Conservation (phyloP, 2,888 invertebrate genomes). For the Hirtodrosophila confusa region DNA sequence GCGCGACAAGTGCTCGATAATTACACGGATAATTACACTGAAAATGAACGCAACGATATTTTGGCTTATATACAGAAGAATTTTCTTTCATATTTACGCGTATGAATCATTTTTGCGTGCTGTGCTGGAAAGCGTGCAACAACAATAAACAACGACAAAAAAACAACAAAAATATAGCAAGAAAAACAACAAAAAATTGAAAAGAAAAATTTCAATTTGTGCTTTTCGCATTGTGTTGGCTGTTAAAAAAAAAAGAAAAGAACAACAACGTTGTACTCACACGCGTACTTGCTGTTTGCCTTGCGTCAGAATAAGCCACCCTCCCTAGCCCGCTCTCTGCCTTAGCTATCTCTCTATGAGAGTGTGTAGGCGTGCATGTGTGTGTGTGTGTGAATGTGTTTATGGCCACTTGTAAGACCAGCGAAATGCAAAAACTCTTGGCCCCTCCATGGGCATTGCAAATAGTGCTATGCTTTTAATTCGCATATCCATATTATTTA, state of each 20-base stretch:
- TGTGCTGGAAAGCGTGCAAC: conserved; percentile 50
- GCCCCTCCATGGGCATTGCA: conserved; percentile 32
- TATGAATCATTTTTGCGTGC: conserved; percentile 50
- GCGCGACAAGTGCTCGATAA: conserved; percentile 58
- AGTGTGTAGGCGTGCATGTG: conserved; percentile 2
- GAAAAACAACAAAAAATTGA: conserved; percentile 4
- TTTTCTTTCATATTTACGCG: conserved; percentile 24
- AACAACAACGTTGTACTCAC: conserved; percentile 33
- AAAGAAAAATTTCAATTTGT: conserved; percentile 13
- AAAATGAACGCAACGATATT: too few relatives aligned
- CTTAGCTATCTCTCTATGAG: background rate
- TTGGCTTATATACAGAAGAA: conserved; percentile 2
- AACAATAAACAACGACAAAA: conserved; percentile 42
- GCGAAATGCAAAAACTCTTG: conserved; percentile 34
- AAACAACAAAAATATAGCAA: conserved; percentile 4
- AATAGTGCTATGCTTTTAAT: conserved; percentile 28
- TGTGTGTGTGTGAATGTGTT: conserved; percentile 51
- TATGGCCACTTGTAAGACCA: conserved; percentile 78
- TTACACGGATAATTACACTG: conserved; percentile 32
- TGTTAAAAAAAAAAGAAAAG: conserved; percentile 11
- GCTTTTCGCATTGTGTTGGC: too few relatives aligned
- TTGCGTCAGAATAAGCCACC: conserved; percentile 64
- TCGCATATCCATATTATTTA: conserved; percentile 53
- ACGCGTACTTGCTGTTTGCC: conserved; percentile 48
- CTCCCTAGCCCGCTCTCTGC: conserved; percentile 15